Percentiles rank a stretch among this genome's conserved stretches.
Evolutionary conservation across 2,888 invertebrate species (phyloP).

Genomic region (Rhyacophila evoluta): DNA sequence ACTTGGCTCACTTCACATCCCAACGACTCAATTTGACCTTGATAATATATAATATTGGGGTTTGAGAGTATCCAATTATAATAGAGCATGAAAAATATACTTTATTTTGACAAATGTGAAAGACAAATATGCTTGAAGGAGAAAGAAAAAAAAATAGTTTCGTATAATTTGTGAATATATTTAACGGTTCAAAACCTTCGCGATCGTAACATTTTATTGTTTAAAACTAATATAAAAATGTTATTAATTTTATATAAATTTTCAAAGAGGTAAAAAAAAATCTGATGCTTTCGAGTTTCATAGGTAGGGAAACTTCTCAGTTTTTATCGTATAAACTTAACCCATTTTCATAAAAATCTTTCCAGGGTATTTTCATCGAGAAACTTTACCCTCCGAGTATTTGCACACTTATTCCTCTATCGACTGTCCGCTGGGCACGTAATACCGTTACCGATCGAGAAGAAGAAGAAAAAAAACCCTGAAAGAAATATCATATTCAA

Average conservation of each 20-base stretch:
- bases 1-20: no score
- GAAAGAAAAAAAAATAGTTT: no score
- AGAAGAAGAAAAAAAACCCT: slow-evolving; percentile 39
- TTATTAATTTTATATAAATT: not conserved
- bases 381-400: slow-evolving; percentile 17
- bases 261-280: not conserved
- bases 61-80: no score
- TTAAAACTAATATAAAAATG: no score
- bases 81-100: no score
- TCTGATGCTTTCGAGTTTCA: not conserved
- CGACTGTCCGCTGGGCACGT: slow-evolving; percentile 46
- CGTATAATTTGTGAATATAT: no score
- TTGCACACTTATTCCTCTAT: slow-evolving; percentile 37
- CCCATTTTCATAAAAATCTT: slow-evolving; percentile 17
- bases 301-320: not conserved
- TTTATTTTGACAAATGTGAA: no score
- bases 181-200: no score
- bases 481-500: slow-evolving; percentile 49
- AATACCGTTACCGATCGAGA: slow-evolving; percentile 47
- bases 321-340: slow-evolving; percentile 13
- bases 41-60: no score
- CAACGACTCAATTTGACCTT: no score
- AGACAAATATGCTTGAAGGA: no score
- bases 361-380: slow-evolving; percentile 8
- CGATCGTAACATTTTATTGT: no score